Evolutionary conservation across 2,113 vertebrate species (phyloP), one percentile per base, ranked within the genome.

Genomic region (Phoxinus phoxinus): DNA sequence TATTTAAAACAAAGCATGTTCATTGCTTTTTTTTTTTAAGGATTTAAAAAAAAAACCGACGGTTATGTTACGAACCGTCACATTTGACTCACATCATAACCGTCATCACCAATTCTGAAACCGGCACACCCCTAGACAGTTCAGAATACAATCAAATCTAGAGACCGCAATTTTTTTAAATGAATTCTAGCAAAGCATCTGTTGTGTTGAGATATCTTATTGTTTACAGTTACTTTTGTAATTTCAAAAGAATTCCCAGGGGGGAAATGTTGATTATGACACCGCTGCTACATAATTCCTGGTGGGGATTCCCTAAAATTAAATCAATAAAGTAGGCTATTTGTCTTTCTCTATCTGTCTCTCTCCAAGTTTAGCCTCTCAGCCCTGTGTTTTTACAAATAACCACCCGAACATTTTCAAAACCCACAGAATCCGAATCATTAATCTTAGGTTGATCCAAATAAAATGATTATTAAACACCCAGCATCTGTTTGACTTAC

Each of bases 241-340:
- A 44, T 3, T 25, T 9, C n/a, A 6, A 72, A 4, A n/a, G 25
- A 25, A 72, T 72, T 4, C 71, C 9, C 37, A 44, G 37, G 37
- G 11, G 37, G 23, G 23, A 73, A 73, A 73, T n/a, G 6, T 46
- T 73, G 12, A 46, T 46, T 46, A 46, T 46, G 71, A 15, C 71
- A 73, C 37, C 25, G 11, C 13, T 80, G 35, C 35, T 2, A 59
- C 11, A 3, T 59, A 63, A 25, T 61, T 44, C 27, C 27, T 23
- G 17, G 17, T 6, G 11, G 32, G 30, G 76, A 78, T 6, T 78
- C 32, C 77, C 56, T 41, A 19, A 59, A 78, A 59, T 37, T 13
- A 59, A 35, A 63, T 61, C 25, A 79, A 59, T 41, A 59, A 77
- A 77, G 4, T 56, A n/a, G n/a, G n/a, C n/a, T n/a, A n/a, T 59